Conservation (phyloP, 2,113 vertebrate species). For the Corythoichthys haematopterus region DNA sequence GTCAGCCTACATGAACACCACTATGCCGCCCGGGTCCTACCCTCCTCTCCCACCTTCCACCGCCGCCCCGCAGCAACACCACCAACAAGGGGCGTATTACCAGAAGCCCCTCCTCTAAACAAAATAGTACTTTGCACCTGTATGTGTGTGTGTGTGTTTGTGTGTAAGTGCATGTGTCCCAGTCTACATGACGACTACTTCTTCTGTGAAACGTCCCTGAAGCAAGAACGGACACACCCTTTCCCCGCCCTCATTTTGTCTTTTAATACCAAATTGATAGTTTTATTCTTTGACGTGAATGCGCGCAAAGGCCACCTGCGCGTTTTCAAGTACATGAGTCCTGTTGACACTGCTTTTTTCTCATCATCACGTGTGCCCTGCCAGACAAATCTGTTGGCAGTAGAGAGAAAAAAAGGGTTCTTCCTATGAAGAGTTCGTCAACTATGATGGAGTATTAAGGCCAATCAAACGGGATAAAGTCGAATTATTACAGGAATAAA, state of each 20-base stretch:
- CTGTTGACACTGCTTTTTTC: neutral
- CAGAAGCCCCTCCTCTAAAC: conserved; percentile 89
- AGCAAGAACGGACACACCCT: neutral
- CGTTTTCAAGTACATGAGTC: neutral
- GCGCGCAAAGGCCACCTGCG: neutral
- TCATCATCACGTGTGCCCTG: too few relatives aligned
- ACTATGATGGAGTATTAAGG: too few relatives aligned
- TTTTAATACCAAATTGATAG: neutral
- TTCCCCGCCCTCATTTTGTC: neutral
- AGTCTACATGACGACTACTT: neutral
- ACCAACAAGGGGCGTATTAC: conserved; percentile 74
- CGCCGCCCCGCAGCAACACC: conserved; percentile 53
- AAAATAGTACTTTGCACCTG: neutral
- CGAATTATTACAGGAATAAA: too few relatives aligned
- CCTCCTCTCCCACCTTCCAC: conserved; percentile 71
- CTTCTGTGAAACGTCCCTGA: neutral
- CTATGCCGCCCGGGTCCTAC: conserved; percentile 76
- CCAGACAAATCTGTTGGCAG: too few relatives aligned
- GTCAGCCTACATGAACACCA: conserved; percentile 80
- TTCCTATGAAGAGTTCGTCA: neutral
- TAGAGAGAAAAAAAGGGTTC: neutral
- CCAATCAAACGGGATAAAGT: too few relatives aligned
- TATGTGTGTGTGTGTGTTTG: conserved; percentile 2
- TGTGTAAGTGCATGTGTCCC: conserved; percentile 3
- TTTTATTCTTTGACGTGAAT: neutral